Conservation (phyloP, 2,797 vertebrate genomes). For the Falco concolor region DNA sequence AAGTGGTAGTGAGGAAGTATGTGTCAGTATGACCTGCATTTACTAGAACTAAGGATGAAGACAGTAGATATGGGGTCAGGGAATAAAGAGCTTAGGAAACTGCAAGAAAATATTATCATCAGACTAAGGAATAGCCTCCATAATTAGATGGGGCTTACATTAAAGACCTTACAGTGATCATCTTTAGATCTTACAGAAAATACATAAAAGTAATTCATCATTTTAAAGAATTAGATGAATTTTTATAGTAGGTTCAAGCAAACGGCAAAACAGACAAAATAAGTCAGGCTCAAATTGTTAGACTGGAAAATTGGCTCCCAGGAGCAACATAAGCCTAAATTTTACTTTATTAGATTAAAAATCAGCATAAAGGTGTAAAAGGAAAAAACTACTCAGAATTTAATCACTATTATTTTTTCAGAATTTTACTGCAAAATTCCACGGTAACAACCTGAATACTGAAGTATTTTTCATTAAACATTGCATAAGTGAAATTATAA, state of each 20-base stretch:
- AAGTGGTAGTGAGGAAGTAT: neutral
- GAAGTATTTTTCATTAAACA: neutral
- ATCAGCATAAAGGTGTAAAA: neutral
- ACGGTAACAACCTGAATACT: neutral
- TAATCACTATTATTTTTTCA: neutral
- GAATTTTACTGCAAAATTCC: neutral
- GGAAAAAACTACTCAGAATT: neutral
- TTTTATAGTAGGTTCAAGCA: neutral
- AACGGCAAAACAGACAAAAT: neutral
- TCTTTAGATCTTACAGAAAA: neutral
- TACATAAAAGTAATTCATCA: neutral
- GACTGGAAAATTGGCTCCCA: neutral
- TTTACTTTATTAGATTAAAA: neutral
- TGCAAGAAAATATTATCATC: neutral
- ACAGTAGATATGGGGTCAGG: accelerated
- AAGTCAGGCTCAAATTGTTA: neutral
- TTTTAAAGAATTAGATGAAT: neutral
- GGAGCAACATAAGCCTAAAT: neutral
- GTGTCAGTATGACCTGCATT: neutral
- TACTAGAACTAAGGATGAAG: neutral
- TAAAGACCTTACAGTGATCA: neutral
- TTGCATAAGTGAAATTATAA: neutral
- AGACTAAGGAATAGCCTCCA: neutral
- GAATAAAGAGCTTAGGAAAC: neutral
- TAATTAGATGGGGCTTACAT: neutral